phyloP scores from a whole-genome alignment of 2,113 vertebrate genomes.

The Sander lucioperca region DNA sequence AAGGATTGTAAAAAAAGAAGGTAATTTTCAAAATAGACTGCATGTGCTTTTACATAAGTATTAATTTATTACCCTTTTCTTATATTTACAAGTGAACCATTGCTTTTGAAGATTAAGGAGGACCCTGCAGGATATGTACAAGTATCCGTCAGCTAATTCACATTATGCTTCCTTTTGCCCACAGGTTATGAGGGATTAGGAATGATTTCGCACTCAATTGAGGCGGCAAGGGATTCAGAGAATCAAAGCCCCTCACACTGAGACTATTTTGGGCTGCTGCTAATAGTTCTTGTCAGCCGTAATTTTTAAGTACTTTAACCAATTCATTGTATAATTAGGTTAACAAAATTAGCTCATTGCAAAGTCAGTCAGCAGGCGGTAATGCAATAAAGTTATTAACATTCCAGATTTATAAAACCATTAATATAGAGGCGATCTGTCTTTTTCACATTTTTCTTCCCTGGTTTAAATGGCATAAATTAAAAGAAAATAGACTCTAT shows the following conservation, averaged over 20 bases:
- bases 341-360: conserved; percentile 87
- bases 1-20: neutral
- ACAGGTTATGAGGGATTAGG: conserved; percentile 81
- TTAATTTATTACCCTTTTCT: conserved; percentile 30
- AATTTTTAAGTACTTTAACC: conserved; percentile 88
- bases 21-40: conserved; percentile 7
- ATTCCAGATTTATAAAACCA: conserved; percentile 82
- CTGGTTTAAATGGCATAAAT: conserved; percentile 65
- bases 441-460: conserved; percentile 72
- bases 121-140: conserved; percentile 43
- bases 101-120: conserved; percentile 70
- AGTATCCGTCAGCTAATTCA: conserved; percentile 65
- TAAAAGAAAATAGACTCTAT: conserved; percentile 53
- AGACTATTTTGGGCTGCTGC: conserved; percentile 81
- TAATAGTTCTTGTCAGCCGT: conserved; percentile 86
- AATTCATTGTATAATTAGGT: conserved; percentile 88
- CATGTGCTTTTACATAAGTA: conserved; percentile 20
- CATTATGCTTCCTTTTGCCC: conserved; percentile 75
- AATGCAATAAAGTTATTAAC: conserved; percentile 87
- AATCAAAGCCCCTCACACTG: conserved; percentile 77
- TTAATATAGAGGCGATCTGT: conserved; percentile 74
- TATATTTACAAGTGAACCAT: conserved; percentile 41
- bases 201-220: conserved; percentile 75
- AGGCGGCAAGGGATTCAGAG: conserved; percentile 71
- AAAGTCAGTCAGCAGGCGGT: conserved; percentile 81